Evolutionary conservation across 2,888 invertebrate species (phyloP), one percentile per base, ranked within the genome.

Genomic region (Lacanobia oleracea): DNA sequence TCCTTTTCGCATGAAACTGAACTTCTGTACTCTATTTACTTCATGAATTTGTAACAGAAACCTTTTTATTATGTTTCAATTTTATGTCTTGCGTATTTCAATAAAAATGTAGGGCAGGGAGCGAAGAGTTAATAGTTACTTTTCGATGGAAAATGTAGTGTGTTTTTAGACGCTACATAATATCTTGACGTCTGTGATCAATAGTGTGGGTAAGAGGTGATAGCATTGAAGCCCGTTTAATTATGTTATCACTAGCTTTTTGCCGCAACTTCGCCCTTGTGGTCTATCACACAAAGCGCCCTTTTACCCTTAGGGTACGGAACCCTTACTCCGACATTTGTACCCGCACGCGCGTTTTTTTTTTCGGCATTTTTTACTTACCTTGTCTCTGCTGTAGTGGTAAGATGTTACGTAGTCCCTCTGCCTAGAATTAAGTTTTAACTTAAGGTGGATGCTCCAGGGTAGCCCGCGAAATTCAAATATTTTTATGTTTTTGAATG

Each of bases 11-110:
- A 14, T n/a, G 8, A 27, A 53, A 56, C 18, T n/a, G 12, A 21
- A 56, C 79, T 76, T 78, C 64, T 65, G 50, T 51, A 33, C 23
- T 1, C 1, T 12, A 33, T 60, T 12, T n/a, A 16, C 53, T 23
- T 3, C 8, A 27, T 37, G 33, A 59, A 40, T 51, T 57, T 33
- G 66, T 62, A 57, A 53, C 60, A 60, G 53, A 50, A 67, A 66
- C 40, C 66, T 82, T 84, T 86, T 81, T 81, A 77, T 78, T 74
- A 75, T 62, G 65, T 77, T 65, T 75, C 77, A 72, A 76, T 81
- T 81, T 78, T 83, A 80, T 75, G 74, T 76, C 75, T 78, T 77
- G 72, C 70, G 82, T 60, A 59, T 65, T 61, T 45, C 53, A 37
- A 72, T 66, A 57, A 77, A 82, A 79, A 86, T 82, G 70, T 83